These are phyloP conservation scores for Ranitomeya imitator DNA, from an alignment of 2,113 vertebrate species.

Conservation along the genomic window DNA sequence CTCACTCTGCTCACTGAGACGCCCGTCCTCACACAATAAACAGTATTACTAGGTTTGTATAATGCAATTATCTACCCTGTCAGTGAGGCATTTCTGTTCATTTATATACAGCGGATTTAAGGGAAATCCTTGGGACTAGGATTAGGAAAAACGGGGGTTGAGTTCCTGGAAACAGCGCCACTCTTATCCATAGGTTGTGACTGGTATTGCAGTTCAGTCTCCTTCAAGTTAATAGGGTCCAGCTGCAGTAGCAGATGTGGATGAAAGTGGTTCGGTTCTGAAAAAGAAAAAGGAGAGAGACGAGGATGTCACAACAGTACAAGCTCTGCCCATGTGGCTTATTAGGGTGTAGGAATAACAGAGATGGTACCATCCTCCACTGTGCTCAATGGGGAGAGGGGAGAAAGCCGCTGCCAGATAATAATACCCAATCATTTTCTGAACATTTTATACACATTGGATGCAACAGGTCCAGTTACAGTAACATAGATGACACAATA, in stretches of 20 bases:
- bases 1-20: background rate
- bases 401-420: too few relatives aligned
- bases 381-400: too few relatives aligned
- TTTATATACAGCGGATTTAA: background rate
- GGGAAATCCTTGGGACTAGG: background rate
- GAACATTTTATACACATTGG: too few relatives aligned
- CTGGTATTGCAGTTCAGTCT: background rate
- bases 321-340: too few relatives aligned
- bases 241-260: background rate
- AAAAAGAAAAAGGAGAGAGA: background rate
- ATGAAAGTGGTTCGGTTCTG: background rate
- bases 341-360: too few relatives aligned
- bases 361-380: too few relatives aligned
- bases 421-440: too few relatives aligned
- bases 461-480: too few relatives aligned
- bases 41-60: background rate
- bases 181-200: background rate
- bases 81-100: too few relatives aligned
- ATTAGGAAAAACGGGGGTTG: background rate
- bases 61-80: slow-evolving; percentile 15
- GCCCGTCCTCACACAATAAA: background rate
- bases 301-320: too few relatives aligned
- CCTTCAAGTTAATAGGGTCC: background rate
- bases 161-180: background rate
- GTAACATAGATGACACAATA: too few relatives aligned